phyloP scores from a whole-genome alignment of 1,140 invertebrate species.

The Venturia canescens region DNA sequence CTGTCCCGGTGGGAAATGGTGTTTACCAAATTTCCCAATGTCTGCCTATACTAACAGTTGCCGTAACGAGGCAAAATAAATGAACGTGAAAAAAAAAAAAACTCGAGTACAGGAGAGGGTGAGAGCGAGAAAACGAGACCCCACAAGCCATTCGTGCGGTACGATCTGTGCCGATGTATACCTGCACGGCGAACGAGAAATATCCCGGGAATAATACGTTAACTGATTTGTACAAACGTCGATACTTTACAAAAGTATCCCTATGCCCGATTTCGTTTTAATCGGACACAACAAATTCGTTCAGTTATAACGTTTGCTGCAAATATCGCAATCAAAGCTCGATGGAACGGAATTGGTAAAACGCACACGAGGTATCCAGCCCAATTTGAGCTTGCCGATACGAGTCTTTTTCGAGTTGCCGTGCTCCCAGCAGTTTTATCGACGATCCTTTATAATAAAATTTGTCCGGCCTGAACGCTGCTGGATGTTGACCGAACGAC shows the following conservation, averaged over 20 bases:
- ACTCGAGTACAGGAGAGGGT: neutral
- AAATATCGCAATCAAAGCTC: slow-evolving; percentile 17
- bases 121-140: slow-evolving; percentile 5
- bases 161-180: neutral
- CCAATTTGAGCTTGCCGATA: neutral
- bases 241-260: slow-evolving; percentile 25
- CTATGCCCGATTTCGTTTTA: slow-evolving; percentile 20
- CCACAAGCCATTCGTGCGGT: slow-evolving; percentile 7
- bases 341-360: slow-evolving; percentile 18
- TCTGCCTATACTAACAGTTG: neutral
- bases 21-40: neutral
- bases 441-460: neutral
- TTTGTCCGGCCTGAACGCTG: no score
- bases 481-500: no score
- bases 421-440: neutral
- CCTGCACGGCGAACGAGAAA: slow-evolving; percentile 7
- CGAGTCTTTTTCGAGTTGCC: neutral
- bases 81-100: neutral
- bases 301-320: neutral
- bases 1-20: slow-evolving; percentile 7
- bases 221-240: slow-evolving; percentile 28
- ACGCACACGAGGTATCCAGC: neutral
- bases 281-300: slow-evolving; percentile 31
- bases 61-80: slow-evolving; percentile 12
- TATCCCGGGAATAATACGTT: slow-evolving; percentile 34